Conservation (phyloP, 2,888 invertebrate genomes). For the Cephus rjabovi region DNA sequence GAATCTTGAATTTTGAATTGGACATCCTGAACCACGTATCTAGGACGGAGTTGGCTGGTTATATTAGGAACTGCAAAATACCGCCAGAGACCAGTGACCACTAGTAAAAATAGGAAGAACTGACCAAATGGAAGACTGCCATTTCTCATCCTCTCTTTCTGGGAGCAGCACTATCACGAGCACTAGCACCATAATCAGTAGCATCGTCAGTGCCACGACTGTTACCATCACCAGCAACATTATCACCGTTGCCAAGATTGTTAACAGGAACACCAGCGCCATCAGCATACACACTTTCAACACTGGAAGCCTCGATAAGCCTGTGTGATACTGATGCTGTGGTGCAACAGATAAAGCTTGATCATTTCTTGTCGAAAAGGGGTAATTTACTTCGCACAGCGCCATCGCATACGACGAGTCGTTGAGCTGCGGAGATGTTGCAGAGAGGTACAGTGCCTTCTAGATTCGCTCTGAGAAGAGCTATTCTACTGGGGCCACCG, state of each 20-base stretch:
- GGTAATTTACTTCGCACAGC: conserved; percentile 88
- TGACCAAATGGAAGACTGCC: background rate
- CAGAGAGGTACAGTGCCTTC: conserved; percentile 66
- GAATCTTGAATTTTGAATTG: background rate
- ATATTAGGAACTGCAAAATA: conserved; percentile 55
- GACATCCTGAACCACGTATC: background rate
- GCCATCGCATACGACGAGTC: conserved; percentile 86
- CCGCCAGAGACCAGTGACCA: background rate
- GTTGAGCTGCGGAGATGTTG: conserved; percentile 70
- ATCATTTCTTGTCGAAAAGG: conserved; percentile 81
- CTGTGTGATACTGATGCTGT: background rate
- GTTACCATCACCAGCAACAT: background rate
- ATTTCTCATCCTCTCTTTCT: background rate
- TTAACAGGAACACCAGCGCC: background rate
- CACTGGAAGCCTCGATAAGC: background rate
- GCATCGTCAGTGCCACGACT: background rate
- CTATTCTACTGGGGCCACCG: conserved; percentile 50
- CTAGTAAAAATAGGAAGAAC: background rate
- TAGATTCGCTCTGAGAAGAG: conserved; percentile 58
- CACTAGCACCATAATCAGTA: background rate
- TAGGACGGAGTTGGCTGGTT: conserved; percentile 56
- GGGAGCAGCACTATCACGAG: background rate
- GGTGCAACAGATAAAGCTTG: background rate
- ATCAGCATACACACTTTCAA: background rate
- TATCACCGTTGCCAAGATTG: background rate